Base-by-base conservation (phyloP, 2,888 invertebrate genomes). In the Glyphotaelius pellucidus region DNA sequence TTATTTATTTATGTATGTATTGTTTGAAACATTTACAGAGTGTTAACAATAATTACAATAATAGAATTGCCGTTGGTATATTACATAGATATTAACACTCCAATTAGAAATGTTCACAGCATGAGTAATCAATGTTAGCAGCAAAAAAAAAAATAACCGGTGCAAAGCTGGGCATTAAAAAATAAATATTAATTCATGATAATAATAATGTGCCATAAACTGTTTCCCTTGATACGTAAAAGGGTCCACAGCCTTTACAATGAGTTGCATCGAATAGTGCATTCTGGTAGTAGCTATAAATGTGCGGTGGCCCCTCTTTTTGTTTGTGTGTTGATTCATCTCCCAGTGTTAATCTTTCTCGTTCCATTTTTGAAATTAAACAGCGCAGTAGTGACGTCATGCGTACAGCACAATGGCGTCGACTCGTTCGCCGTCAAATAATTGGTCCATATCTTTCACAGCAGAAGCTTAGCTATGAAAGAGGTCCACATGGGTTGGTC, bases 371-470 rank as follows among this genome's bases (percentile, higher is more conserved):
- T 42, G 86, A 86, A 42, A 86, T 42, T 86, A 30, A 25, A 42
- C 30, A 86, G 86, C n/a, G 42, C 30, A 14, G n/a, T 86, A 5
- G 86, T 86, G 47, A 86, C 86, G 86, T 86, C 86, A 86, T 42
- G 86, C 86, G 86, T 42, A 42, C 42, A 42, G 42, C 30, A 86
- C 30, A 86, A 86, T 42, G 86, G 42, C 86, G 86, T 86, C 86
- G 67, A 25, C 67, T 67, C 67, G 42, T 86, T 86, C 42, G n/a
- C 42, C 42, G 86, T n/a, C 86, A 86, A 86, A 67, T 67, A 67
- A 86, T 86, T 86, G 42, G 86, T 42, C 86, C 86, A 11, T 35
- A 83, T 83, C 83, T 35, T 35, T 83, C 35, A 38, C 83, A 67
- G 67, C 67, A 67, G 67, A 67, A 67, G 67, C n/a, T 67, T 9